Evolutionary conservation across 2,113 vertebrate species (phyloP).

Genomic region (Gulo gulo): DNA sequence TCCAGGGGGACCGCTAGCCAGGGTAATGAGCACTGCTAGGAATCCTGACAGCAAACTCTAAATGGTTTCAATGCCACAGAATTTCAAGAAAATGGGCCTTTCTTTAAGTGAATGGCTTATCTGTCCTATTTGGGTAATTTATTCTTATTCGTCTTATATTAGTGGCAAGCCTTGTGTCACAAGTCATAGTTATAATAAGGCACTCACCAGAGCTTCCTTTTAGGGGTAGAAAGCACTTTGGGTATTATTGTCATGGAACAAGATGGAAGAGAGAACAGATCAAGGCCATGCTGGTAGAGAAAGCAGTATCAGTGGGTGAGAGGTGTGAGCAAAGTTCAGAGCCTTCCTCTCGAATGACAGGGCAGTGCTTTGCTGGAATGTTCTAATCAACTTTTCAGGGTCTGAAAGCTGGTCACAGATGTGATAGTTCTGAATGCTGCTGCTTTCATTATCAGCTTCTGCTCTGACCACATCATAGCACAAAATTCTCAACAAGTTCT

Average conservation of each 20-base stretch:
- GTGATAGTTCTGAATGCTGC: neutral
- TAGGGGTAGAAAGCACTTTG: neutral
- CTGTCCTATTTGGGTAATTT: conserved; percentile 39
- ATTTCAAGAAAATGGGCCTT: conserved; percentile 47
- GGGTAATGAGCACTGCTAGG: conserved; percentile 44
- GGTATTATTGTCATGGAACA: neutral
- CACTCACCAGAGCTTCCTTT: conserved; percentile 14
- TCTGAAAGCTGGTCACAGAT: neutral
- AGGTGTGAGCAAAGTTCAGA: neutral
- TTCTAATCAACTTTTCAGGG: neutral
- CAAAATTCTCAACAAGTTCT: neutral
- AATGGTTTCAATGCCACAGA: neutral
- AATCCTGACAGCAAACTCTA: conserved; percentile 42
- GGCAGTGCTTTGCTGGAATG: neutral
- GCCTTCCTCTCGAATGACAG: neutral
- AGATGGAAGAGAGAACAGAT: neutral
- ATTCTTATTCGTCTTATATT: conserved; percentile 20
- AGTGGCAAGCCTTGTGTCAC: conserved; percentile 7
- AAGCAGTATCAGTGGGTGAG: neutral
- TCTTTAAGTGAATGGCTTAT: conserved; percentile 47
- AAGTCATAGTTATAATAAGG: neutral
- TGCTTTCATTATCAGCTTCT: neutral
- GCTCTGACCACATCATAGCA: neutral
- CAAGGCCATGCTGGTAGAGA: neutral
- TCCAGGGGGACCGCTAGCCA: neutral